Conservation (phyloP, 1,140 invertebrate species). For the Drosophila takahashii region DNA sequence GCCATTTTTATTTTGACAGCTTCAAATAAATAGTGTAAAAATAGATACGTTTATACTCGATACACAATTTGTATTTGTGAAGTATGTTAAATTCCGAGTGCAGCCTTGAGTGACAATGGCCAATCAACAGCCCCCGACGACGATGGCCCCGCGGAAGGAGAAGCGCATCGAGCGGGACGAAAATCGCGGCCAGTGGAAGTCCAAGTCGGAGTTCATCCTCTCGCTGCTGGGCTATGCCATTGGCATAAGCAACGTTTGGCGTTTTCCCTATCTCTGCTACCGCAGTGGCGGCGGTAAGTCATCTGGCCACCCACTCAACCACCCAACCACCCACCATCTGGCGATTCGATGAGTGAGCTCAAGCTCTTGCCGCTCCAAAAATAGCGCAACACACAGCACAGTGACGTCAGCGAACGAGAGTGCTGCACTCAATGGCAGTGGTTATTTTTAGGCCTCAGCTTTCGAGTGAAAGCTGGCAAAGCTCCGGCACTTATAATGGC, state of each 20-base stretch:
- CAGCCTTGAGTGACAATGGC: conserved; percentile 19
- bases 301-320: background rate
- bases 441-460: conserved; percentile 65
- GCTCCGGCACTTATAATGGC: conserved; percentile 24
- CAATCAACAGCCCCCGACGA: background rate
- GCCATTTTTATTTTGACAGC: background rate
- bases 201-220: conserved; percentile 90
- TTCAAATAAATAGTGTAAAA: background rate
- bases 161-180: conserved; percentile 60
- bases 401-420: conserved; percentile 35
- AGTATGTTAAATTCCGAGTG: conserved; percentile 4
- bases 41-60: background rate
- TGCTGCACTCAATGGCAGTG: conserved; percentile 1
- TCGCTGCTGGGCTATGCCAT: conserved; percentile 91
- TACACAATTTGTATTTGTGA: background rate
- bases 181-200: conserved; percentile 86
- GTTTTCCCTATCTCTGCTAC: conserved; percentile 92
- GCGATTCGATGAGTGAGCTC: conserved; percentile 26
- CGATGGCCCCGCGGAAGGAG: background rate
- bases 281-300: conserved; percentile 84
- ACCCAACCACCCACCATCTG: conserved; percentile 1
- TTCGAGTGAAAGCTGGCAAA: conserved; percentile 72
- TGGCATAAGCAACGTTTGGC: conserved; percentile 93
- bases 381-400: conserved; percentile 43
- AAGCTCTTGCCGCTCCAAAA: conserved; percentile 24